Evolutionary conservation across 2,888 invertebrate species (phyloP).

Genomic region (Calliscelio sp.): DNA sequence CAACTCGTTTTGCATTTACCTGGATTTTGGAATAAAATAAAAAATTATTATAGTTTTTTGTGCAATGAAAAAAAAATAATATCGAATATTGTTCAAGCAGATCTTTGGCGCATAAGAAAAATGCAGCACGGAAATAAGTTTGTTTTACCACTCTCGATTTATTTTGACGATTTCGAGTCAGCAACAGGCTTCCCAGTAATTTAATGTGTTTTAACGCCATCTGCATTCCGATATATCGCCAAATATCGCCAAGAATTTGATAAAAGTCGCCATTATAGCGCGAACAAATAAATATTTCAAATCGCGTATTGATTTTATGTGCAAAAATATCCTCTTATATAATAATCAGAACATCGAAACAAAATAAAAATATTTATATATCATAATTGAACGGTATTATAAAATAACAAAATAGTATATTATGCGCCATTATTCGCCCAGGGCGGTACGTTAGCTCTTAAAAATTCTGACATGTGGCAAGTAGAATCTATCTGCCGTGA

Average conservation of each 20-base stretch:
- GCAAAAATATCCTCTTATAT: no score
- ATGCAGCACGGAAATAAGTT: conserved; percentile 48
- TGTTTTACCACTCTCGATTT: conserved; percentile 68
- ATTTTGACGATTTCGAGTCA: conserved; percentile 72
- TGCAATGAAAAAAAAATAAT: conserved; percentile 28
- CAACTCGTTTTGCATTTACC: conserved; percentile 6
- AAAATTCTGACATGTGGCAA: no score
- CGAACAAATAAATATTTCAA: background rate
- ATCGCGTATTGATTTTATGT: no score
- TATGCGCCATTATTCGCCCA: no score
- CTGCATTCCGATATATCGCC: background rate
- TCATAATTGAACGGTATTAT: no score
- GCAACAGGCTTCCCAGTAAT: conserved; percentile 30
- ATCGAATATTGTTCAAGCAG: conserved; percentile 64
- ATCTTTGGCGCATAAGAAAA: conserved; percentile 56
- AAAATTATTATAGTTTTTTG: conserved; percentile 1
- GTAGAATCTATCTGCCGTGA: no score
- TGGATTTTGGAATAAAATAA: conserved; percentile 20
- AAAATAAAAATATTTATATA: no score
- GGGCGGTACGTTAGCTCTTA: no score
- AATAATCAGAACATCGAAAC: no score
- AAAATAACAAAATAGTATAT: no score
- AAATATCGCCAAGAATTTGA: background rate
- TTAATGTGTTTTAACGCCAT: background rate
- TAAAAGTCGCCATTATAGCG: background rate